These are phyloP conservation scores for Ctena decussata DNA, from an alignment of 2,888 invertebrate species.

Conservation along the genomic window DNA sequence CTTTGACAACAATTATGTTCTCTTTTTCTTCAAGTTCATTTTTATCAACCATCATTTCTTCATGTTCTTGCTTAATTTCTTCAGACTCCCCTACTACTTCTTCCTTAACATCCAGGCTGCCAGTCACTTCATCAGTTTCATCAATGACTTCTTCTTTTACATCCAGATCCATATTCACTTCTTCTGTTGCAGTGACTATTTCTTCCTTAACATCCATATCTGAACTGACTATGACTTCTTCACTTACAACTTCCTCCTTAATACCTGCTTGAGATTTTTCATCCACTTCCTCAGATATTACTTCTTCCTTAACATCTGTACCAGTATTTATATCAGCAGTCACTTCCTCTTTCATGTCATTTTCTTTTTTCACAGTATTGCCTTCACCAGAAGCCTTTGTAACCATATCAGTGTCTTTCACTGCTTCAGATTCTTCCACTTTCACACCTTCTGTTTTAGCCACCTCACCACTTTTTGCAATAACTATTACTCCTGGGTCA, in stretches of 20 bases:
- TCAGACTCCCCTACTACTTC: conserved; percentile 68
- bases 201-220: conserved; percentile 34
- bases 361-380: conserved; percentile 2
- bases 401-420: conserved; percentile 44
- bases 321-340: conserved; percentile 34
- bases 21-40: conserved; percentile 3
- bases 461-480: neutral
- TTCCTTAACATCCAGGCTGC: conserved; percentile 87
- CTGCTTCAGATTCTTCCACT: neutral
- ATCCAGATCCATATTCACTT: conserved; percentile 33
- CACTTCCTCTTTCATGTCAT: conserved; percentile 23
- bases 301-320: conserved; percentile 36
- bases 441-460: neutral
- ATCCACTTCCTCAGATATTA: conserved; percentile 45
- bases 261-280: conserved; percentile 34
- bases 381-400: conserved; percentile 54
- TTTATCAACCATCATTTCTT: neutral
- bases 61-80: neutral
- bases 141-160: conserved; percentile 14
- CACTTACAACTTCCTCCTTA: conserved; percentile 20
- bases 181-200: conserved; percentile 31
- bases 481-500: conserved; percentile 10
- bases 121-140: conserved; percentile 25
- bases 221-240: conserved; percentile 21
- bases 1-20: conserved; percentile 24